Evolutionary conservation across 64 coral and sea anemone genomes (phyloP).

Genomic region (Stichodactyla helianthus): DNA sequence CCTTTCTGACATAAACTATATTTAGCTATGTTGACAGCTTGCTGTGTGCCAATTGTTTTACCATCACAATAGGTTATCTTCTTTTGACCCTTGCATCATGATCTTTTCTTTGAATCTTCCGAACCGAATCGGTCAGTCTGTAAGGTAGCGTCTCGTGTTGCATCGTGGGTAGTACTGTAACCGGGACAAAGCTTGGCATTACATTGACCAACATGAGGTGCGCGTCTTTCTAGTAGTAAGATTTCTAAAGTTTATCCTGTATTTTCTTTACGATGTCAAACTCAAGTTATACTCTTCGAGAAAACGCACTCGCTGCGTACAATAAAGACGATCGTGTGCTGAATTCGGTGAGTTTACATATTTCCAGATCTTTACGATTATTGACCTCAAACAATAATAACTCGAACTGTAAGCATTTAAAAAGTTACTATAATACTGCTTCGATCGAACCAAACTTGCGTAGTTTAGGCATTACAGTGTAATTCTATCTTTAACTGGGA

Average conservation of each 20-base stretch:
- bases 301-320: neutral
- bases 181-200: neutral
- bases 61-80: neutral
- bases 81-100: neutral
- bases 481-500: too few species aligned
- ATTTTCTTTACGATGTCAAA: neutral
- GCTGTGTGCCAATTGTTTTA: neutral
- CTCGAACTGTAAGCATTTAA: too few species aligned
- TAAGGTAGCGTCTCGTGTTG: neutral
- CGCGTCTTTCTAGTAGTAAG: neutral
- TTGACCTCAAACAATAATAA: neutral
- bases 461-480: too few species aligned
- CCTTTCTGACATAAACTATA: neutral
- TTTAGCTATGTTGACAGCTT: neutral
- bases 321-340: neutral
- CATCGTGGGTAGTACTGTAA: neutral
- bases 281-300: constrained; percentile 2
- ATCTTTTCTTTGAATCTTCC: neutral
- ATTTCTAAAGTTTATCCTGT: neutral
- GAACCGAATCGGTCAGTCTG: neutral
- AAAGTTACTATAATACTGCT: too few species aligned
- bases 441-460: too few species aligned
- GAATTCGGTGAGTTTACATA: neutral
- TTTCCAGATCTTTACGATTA: neutral
- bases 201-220: neutral